phyloP scores from a whole-genome alignment of 2,113 vertebrate genomes.

The Copsychus sechellarum region DNA sequence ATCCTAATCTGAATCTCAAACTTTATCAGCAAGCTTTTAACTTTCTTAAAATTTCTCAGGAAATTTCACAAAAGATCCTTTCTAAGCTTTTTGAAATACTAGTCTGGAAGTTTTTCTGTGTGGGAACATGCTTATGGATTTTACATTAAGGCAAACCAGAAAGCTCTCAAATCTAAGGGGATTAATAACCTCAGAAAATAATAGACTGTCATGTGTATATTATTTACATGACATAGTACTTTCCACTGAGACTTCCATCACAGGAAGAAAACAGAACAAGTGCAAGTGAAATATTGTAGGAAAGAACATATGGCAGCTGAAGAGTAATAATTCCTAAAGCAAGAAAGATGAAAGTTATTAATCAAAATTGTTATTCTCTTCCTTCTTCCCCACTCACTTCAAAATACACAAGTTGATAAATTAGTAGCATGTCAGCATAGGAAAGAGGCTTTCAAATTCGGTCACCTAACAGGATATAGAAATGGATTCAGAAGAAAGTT shows the following conservation, averaged over 20 bases:
- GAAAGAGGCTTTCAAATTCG: constrained; percentile 54
- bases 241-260: constrained; percentile 59
- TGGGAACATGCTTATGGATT: constrained; percentile 58
- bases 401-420: constrained; percentile 51
- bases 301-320: constrained; percentile 42
- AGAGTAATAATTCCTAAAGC: constrained; percentile 59
- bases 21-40: background rate
- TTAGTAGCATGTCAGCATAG: constrained; percentile 3
- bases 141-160: constrained; percentile 69
- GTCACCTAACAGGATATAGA: constrained; percentile 19
- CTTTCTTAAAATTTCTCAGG: constrained; percentile 12
- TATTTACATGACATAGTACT: constrained; percentile 68
- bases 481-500: background rate
- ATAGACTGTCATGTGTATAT: constrained; percentile 63
- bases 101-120: constrained; percentile 9
- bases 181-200: constrained; percentile 67
- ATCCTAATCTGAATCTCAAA: background rate
- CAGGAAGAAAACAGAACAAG: constrained; percentile 67
- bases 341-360: constrained; percentile 51
- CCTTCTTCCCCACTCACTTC: background rate
- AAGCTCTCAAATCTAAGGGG: constrained; percentile 35
- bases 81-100: background rate
- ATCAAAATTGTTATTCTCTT: constrained; percentile 52
- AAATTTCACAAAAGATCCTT: background rate
- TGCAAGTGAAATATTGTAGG: constrained; percentile 69